Evolutionary conservation across 2,113 vertebrate species (phyloP), one percentile per base, ranked within the genome.

Genomic region (Zingel zingel): DNA sequence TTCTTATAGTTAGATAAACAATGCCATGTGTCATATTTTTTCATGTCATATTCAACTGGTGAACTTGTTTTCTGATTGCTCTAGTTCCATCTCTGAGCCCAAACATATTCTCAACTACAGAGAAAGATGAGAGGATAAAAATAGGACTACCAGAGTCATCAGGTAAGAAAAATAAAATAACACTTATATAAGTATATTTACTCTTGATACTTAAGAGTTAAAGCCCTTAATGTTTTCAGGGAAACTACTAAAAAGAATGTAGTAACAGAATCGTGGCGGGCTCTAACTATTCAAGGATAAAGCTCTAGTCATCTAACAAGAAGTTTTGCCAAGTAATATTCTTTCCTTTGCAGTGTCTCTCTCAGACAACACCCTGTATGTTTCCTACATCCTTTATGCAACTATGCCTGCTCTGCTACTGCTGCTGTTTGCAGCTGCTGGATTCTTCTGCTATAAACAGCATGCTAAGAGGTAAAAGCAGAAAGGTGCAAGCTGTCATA

Each of bases 351-450:
- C 81, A 94, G 93, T 95, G 3, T 94, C 91, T 75, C 62, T 94
- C 77, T 91, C 94, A 90, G 96, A 95, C 74, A 84, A 93, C 71
- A 53, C 43, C 18, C 85, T 94, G 79, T 92, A 94, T 71, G 83
- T 97, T 72, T 91, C 93, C 85, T 97, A 97, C 92, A 92, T 98
- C 91, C 93, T 99, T 2, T 94, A 97, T 63, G 95, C 95, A 51
- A 94, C 94, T 30, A 76, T 98, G 39, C 95, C 96, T 21, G 92
- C 95, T 39, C 81, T 97, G 47, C 91, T 98, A 83, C 91, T 98
- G 21, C 89, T 99, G 57, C 88, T 98, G 66, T 0, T 96, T 83
- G 87, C 93, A 75, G 21, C 91, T 61, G 87, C 90, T 18, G 95
- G 91, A 50, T 86, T 96, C 39, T 93, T 97, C 74, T 97, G 95